Conservation (phyloP, 2,888 invertebrate species). For the Heliconius cydno region DNA sequence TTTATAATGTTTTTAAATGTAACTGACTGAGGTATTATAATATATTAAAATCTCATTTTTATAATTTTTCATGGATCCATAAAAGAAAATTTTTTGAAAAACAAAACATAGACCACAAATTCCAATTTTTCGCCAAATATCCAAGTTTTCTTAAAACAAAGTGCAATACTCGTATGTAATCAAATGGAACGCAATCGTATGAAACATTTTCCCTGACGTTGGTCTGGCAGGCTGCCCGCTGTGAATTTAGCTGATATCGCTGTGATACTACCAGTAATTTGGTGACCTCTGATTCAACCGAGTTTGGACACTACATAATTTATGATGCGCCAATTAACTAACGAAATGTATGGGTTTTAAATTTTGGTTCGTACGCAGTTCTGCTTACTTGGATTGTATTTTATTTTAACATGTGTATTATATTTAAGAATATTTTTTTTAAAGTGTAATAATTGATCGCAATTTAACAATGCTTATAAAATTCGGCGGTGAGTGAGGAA, state of each 20-base stretch:
- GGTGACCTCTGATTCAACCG: constrained; percentile 36
- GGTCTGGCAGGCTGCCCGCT: constrained; percentile 36
- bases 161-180: constrained; percentile 21
- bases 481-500: no score
- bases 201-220: constrained; percentile 36
- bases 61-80: no score
- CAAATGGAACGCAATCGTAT: constrained; percentile 35
- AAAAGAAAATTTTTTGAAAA: no score
- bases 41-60: no score
- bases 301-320: constrained; percentile 8
- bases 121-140: background rate
- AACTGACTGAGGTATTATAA: no score
- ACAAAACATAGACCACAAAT: background rate
- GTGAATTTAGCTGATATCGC: constrained; percentile 38
- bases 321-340: constrained; percentile 8
- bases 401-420: background rate
- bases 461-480: no score
- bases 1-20: no score
- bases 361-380: background rate
- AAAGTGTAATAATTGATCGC: no score
- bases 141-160: constrained; percentile 3
- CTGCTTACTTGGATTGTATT: background rate
- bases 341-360: constrained; percentile 1
- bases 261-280: constrained; percentile 22
- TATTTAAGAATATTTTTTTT: no score